Evolutionary conservation across 1,140 invertebrate genomes (phyloP), one percentile per base, ranked within the genome.

Genomic region (Drosophila mayri): DNA sequence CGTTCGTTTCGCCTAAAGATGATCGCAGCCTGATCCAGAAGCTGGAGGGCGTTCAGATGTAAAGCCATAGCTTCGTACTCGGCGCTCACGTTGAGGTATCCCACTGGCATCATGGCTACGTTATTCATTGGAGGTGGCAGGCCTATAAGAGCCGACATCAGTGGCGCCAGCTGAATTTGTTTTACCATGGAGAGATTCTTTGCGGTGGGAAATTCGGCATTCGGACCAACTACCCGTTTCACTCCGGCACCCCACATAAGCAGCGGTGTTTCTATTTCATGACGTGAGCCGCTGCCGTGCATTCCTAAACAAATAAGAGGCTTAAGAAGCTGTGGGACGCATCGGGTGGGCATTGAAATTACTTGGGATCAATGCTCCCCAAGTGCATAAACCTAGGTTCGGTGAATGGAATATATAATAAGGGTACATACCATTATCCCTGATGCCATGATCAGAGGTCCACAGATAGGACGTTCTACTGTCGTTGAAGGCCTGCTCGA

Each of bases 371-470:
- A 35, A 11, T 32, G 32, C 22, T 22, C 22, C 9, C 8, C 0
- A 11, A 11, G 11, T 35, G 32, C 2, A 12, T 35, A 35, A 35
- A 35, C 32, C 11, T 35, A 4, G 32, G 4, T 35, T 35, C 10
- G 32, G 12, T 35, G 3, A 35, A 35, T 35, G 10, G 32, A 3
- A 35, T 35, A 12, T 11, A 12, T 11, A 12, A 35, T 11, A 35
- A 12, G 3, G 12, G 11, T 35, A 35, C 44, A 25, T 46, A 94
- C 98, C 98, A 96, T 97, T 97, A 93, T 99, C 95, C 38, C 97
- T 98, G 98, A 99, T 99, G 79, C 99, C 99, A 95, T 99, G 99
- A 94, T 99, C 99, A n/a, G 99, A 95, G 11, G 98, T 98, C 93
- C 99, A 97, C 37, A 99, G 91, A 94, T 96, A 99, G 30, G 96